Conservation (phyloP, 2,113 vertebrate genomes). For the Lichenostomus cassidix region DNA sequence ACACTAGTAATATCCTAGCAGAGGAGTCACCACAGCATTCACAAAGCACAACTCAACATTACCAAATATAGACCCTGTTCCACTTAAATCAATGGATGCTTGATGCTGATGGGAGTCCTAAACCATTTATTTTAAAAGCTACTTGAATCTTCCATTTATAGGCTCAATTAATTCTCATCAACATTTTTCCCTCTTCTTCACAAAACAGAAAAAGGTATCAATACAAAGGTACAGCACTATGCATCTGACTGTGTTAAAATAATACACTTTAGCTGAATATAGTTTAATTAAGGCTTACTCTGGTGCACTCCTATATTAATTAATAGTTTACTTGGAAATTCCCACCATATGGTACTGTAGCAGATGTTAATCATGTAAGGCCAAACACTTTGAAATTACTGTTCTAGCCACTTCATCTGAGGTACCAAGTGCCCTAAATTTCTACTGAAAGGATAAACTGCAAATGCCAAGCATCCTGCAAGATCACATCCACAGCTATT, state of each 20-base stretch:
- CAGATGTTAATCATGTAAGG: slow-evolving; percentile 55
- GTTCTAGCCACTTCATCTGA: slow-evolving; percentile 18
- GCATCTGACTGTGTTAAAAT: not conserved
- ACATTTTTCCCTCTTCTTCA: not conserved
- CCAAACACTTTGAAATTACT: slow-evolving; percentile 41
- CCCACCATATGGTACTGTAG: slow-evolving; percentile 53
- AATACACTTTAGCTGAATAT: not conserved
- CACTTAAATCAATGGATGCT: not conserved
- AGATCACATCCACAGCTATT: not conserved
- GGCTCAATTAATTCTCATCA: not conserved
- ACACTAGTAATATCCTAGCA: not conserved
- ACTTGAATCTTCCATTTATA: slow-evolving; percentile 1
- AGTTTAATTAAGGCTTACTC: slow-evolving; percentile 44
- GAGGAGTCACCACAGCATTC: not conserved
- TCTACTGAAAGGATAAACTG: not conserved
- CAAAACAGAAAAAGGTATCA: not conserved
- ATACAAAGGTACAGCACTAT: not conserved
- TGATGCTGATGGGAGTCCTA: not conserved
- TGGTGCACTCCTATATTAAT: slow-evolving; percentile 31
- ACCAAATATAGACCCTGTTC: not conserved
- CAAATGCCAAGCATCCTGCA: not conserved
- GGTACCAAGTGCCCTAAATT: slow-evolving; percentile 18
- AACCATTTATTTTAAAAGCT: not conserved
- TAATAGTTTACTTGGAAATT: slow-evolving; percentile 62
- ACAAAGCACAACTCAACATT: not conserved